Percentiles rank a stretch among this genome's conserved stretches.
Evolutionary conservation across 2,113 vertebrate genomes (phyloP).

Genomic region (Castor canadensis): DNA sequence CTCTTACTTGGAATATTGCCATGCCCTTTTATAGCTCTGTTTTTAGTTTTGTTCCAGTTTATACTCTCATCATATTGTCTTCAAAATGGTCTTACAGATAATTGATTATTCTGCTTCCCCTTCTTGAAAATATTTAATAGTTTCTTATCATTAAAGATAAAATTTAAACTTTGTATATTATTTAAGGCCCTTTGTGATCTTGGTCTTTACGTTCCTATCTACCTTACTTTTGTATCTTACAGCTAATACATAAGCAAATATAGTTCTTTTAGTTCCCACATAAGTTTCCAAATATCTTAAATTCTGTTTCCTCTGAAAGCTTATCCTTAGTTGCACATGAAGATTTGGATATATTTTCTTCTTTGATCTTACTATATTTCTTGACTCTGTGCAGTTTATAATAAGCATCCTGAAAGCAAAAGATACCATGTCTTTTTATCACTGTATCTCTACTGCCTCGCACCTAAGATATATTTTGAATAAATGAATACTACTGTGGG

Average conservation of each 20-base stretch:
- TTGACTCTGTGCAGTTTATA: background rate
- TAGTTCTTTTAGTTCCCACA: slow-evolving; percentile 21
- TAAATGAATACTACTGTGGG: background rate
- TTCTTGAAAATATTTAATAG: slow-evolving; percentile 38
- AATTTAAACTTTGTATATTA: slow-evolving; percentile 9
- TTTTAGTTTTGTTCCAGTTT: slow-evolving; percentile 11
- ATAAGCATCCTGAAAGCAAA: slow-evolving; percentile 18
- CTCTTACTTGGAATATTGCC: slow-evolving; percentile 1
- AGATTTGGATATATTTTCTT: background rate
- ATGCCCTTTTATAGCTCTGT: background rate
- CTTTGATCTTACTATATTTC: slow-evolving; percentile 22
- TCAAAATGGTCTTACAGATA: slow-evolving; percentile 41
- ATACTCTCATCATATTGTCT: slow-evolving; percentile 7
- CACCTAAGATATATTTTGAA: background rate
- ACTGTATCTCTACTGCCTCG: background rate
- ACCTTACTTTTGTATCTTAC: background rate
- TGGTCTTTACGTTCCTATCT: background rate
- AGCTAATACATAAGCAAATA: slow-evolving; percentile 37
- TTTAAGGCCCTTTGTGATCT: background rate
- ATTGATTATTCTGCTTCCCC: background rate
- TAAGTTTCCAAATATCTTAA: slow-evolving; percentile 18
- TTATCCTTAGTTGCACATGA: slow-evolving; percentile 13
- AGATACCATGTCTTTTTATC: background rate
- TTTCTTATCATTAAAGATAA: slow-evolving; percentile 11
- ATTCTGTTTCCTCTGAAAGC: slow-evolving; percentile 13